These are phyloP conservation scores for Lampropteryx suffumata DNA, from an alignment of 2,888 invertebrate species.

Conservation along the genomic window DNA sequence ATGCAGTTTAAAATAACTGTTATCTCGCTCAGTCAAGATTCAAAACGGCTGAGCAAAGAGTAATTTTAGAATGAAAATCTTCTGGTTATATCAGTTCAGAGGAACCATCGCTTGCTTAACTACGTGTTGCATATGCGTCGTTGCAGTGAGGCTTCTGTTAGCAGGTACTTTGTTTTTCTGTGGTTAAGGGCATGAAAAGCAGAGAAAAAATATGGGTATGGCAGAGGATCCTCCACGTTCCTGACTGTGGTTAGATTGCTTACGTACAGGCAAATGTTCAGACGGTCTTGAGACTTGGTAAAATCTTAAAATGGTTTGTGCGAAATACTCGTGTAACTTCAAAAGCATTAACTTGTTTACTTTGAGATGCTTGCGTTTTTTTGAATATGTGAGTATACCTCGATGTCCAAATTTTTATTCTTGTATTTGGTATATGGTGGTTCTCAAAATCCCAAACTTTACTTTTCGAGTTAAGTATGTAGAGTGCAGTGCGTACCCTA, in stretches of 20 bases:
- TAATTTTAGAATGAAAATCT: too few relatives aligned
- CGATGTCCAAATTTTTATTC: too few relatives aligned
- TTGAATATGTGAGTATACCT: too few relatives aligned
- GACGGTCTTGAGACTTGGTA: conserved; percentile 40
- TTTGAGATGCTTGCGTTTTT: not conserved
- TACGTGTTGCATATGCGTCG: not conserved
- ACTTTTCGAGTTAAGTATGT: not conserved
- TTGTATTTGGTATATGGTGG: too few relatives aligned
- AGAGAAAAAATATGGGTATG: conserved; percentile 42
- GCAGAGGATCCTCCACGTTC: conserved; percentile 45
- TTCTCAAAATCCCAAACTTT: too few relatives aligned
- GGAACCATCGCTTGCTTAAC: too few relatives aligned
- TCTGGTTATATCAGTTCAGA: not conserved
- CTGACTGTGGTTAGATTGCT: conserved; percentile 42
- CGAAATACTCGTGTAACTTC: conserved; percentile 10
- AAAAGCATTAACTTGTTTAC: conserved; percentile 10
- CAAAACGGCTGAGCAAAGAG: too few relatives aligned
- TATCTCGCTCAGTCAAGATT: not conserved
- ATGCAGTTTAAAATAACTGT: not conserved
- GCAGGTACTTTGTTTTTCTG: not conserved
- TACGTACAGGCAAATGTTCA: conserved; percentile 48
- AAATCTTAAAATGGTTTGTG: conserved; percentile 24
- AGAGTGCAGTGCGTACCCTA: conserved; percentile 37
- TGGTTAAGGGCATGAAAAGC: conserved; percentile 48
- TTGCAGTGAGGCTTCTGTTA: not conserved